These are phyloP conservation scores for Mormyrus proboscirostris DNA, from an alignment of 2,797 vertebrate genomes.

Conservation along the genomic window DNA sequence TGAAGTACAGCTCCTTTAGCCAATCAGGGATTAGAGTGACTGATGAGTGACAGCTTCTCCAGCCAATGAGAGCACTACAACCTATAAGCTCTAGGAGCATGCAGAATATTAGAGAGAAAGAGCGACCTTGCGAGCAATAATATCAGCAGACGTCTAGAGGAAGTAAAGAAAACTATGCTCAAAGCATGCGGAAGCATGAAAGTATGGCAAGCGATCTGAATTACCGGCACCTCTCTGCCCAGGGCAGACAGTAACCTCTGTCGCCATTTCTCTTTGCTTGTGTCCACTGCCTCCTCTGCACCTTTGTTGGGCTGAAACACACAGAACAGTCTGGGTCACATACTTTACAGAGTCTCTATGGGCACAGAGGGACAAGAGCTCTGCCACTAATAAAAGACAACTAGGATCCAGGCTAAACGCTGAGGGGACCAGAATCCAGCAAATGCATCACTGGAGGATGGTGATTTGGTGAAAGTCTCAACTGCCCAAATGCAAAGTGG, in stretches of 20 bases:
- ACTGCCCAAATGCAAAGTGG: background rate
- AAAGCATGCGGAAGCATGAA: background rate
- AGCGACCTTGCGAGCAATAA: constrained; percentile 33
- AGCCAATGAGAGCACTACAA: constrained; percentile 1
- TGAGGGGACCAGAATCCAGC: background rate
- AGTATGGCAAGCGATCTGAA: constrained; percentile 27
- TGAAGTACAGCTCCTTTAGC: background rate
- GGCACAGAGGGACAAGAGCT: constrained; percentile 25
- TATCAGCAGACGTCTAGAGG: constrained; percentile 44
- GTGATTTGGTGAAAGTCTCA: background rate
- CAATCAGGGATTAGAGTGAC: background rate
- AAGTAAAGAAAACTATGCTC: background rate
- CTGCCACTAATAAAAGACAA: background rate
- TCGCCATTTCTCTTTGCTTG: constrained; percentile 73
- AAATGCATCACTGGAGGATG: background rate
- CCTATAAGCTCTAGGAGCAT: background rate
- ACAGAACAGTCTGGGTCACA: constrained; percentile 44
- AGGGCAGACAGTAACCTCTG: constrained; percentile 66
- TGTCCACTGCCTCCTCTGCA: constrained; percentile 60
- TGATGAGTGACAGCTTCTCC: background rate
- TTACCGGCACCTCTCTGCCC: constrained; percentile 65
- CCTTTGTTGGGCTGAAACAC: constrained; percentile 63
- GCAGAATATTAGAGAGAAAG: constrained; percentile 43
- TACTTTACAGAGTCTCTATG: constrained; percentile 16
- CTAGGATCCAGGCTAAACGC: background rate